Percentiles rank a stretch among this genome's conserved stretches.
Evolutionary conservation across 2,797 vertebrate species (phyloP).

Genomic region (Xenops minutus): DNA sequence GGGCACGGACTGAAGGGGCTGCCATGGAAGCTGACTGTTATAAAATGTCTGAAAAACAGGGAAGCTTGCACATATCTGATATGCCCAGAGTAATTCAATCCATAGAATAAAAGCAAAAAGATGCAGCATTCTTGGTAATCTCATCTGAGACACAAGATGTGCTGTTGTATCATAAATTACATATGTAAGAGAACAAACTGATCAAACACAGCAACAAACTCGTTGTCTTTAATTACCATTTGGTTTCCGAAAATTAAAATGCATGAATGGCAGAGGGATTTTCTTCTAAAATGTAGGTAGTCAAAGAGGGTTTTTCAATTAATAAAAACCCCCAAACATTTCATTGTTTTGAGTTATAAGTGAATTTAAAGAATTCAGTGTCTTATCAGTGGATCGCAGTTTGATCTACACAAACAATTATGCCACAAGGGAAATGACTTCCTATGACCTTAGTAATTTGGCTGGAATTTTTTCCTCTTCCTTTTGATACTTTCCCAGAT

Average conservation of each 20-base stretch:
- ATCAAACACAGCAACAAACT: not conserved
- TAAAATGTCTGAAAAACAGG: not conserved
- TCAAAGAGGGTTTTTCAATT: not conserved
- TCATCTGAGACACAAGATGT: not conserved
- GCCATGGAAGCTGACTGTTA: not conserved
- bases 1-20: not conserved
- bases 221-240: not conserved
- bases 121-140: not conserved
- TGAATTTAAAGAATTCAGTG: not conserved
- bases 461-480: not conserved
- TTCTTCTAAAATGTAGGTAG: not conserved
- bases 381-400: not conserved
- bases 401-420: not conserved
- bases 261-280: not conserved
- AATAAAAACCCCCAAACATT: not conserved
- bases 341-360: not conserved
- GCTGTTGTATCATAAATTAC: not conserved
- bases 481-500: not conserved
- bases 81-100: not conserved
- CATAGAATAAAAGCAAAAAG: not conserved
- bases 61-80: not conserved
- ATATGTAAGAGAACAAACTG: not conserved
- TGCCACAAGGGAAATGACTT: not conserved
- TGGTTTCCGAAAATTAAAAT: not conserved
- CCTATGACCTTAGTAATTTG: not conserved